Evolutionary conservation across 2,888 invertebrate genomes (phyloP), one percentile per base, ranked within the genome.

Genomic region (Plutella xylostella): DNA sequence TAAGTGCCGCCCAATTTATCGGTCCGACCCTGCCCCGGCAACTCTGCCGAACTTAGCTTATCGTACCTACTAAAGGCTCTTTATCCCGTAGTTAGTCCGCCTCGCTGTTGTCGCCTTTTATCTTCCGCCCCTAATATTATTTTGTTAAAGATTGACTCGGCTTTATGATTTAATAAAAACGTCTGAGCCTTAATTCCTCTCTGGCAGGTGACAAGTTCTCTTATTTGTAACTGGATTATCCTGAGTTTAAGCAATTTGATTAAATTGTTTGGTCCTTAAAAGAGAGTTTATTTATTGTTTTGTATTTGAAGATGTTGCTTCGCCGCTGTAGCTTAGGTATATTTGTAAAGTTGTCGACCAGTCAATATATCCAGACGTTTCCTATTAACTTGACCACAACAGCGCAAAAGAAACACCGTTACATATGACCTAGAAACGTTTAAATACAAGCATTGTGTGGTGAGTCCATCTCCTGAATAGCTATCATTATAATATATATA

Each of bases 1-100:
- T 83, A 83, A 83, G 79, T 82, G 80, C 78, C 78, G 76, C 76
- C 80, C 82, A 79, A 83, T 83, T 82, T 83, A 83, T 83, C 77
- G 83, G 82, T 63, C 68, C 78, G 80, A 78, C 79, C 80, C 78
- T 71, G 69, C 67, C 72, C 66, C 56, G 59, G 72, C 79, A 80
- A 77, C 78, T 73, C 74, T 72, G 77, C 75, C 74, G 76, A 82
- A 80, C 69, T 80, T 78, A 71, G 68, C 80, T 82, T 82, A 82
- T 82, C 82, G 75, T 69, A 71, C 68, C 66, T 70, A 77, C 75
- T 79, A 72, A 75, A 70, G 63, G 70, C 77, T 78, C 82, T 78
- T 79, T 82, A 82, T 80, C 79, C 80, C 71, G 77, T 80, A 78
- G 78, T 80, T 80, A 76, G 72, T 64, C 63, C 64, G 61, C 63